Conservation (phyloP, 2,113 vertebrate genomes). For the Lepus americanus region DNA sequence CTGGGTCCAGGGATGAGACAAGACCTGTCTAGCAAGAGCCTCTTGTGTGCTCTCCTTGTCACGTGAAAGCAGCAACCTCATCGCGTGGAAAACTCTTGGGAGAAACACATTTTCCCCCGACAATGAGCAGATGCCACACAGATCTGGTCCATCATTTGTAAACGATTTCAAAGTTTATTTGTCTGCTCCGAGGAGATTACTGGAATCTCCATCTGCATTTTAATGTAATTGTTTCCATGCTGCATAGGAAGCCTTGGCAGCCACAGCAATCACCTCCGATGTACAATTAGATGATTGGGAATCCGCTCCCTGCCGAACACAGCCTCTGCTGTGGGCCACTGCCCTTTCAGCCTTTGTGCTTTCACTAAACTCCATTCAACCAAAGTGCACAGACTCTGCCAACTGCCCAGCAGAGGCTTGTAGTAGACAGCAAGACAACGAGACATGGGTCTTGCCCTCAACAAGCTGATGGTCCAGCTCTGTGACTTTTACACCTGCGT, state of each 20-base stretch:
- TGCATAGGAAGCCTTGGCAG: constrained; percentile 85
- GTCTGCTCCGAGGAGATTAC: constrained; percentile 92
- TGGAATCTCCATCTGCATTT: constrained; percentile 93
- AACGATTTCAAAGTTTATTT: constrained; percentile 94
- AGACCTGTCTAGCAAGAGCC: constrained; percentile 68
- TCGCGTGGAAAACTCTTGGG: constrained; percentile 84
- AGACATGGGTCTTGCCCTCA: not conserved
- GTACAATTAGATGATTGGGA: constrained; percentile 82
- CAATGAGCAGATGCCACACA: constrained; percentile 92
- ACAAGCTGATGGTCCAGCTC: not conserved
- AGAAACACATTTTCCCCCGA: constrained; percentile 84
- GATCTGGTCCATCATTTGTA: constrained; percentile 94
- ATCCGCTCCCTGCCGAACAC: constrained; percentile 17
- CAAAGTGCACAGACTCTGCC: not conserved
- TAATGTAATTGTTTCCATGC: constrained; percentile 94
- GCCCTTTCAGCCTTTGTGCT: not conserved
- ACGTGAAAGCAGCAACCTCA: constrained; percentile 82
- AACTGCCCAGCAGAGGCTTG: not conserved
- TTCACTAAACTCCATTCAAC: not conserved
- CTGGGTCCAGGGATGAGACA: not conserved
- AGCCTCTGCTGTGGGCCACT: not conserved
- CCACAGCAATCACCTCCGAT: constrained; percentile 84
- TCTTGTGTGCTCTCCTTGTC: constrained; percentile 78
- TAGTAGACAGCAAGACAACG: not conserved
- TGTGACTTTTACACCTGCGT: not conserved